A percentile compares a stretch with the other conserved stretches of the same genome.
Conservation (phyloP, 2,797 vertebrate species). For the Gymnothorax reevesii region DNA sequence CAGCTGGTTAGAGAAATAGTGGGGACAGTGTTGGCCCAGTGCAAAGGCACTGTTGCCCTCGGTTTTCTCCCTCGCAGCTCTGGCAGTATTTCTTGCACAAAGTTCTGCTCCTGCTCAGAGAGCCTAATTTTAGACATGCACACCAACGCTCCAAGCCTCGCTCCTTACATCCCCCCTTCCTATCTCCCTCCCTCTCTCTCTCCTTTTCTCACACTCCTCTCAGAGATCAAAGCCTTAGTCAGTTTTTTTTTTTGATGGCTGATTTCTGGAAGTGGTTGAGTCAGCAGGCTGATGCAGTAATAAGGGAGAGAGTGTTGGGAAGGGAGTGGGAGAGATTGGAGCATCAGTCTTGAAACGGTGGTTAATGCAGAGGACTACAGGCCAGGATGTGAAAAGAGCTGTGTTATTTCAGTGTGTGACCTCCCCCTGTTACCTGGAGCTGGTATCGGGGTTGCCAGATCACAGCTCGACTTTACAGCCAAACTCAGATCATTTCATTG, state of each 20-base stretch:
- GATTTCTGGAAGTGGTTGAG: conserved; percentile 19
- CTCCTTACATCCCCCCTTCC: background rate
- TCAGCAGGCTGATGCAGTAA: conserved; percentile 23
- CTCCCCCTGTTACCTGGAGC: background rate
- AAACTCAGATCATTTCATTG: no score
- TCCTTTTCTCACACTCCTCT: background rate
- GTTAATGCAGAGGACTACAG: background rate
- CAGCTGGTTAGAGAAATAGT: background rate
- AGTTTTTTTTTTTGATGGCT: conserved; percentile 7
- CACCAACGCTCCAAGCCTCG: background rate
- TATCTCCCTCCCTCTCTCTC: background rate
- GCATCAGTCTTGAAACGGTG: conserved; percentile 56
- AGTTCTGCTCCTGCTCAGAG: background rate
- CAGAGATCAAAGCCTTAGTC: conserved; percentile 28
- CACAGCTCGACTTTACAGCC: no score
- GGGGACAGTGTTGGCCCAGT: background rate
- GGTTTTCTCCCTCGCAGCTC: background rate
- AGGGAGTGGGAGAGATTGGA: conserved; percentile 17
- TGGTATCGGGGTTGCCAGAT: no score
- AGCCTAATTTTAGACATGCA: conserved; percentile 33
- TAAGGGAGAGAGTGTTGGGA: no score
- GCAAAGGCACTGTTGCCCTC: no score
- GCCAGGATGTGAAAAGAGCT: background rate
- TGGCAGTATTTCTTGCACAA: conserved; percentile 5
- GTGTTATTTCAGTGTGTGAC: background rate